Evolutionary conservation across 92 coral and sea anemone genomes (phyloP).

Genomic region (Phenganax subtilis): DNA sequence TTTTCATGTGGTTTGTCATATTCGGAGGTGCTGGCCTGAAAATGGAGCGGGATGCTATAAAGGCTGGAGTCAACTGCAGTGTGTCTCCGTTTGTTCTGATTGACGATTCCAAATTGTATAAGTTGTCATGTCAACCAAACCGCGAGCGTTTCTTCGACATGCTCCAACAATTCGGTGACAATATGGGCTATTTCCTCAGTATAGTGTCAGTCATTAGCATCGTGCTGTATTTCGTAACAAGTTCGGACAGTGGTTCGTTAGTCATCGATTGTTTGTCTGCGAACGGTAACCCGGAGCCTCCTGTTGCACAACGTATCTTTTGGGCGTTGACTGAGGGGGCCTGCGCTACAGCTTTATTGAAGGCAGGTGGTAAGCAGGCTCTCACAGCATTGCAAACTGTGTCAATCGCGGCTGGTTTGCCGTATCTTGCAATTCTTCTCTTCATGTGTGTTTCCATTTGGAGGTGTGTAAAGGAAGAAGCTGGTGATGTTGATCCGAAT

Average conservation of each 20-base stretch:
- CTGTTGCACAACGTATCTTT: conserved; percentile 47
- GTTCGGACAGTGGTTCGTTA: conserved; percentile 58
- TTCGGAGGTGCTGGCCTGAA: conserved; percentile 80
- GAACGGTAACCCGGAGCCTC: conserved; percentile 54
- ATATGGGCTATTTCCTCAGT: conserved; percentile 38
- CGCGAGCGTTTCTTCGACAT: conserved; percentile 73
- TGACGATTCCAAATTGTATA: conserved; percentile 49
- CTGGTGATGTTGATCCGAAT: conserved; percentile 60
- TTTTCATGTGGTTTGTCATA: conserved; percentile 72
- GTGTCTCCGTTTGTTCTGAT: conserved; percentile 46
- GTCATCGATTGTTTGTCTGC: conserved; percentile 57
- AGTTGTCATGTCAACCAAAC: conserved; percentile 66
- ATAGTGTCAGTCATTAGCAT: conserved; percentile 45
- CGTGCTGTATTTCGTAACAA: conserved; percentile 54
- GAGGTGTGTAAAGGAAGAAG: conserved; percentile 66
- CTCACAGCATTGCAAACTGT: conserved; percentile 67
- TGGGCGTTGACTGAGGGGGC: conserved; percentile 66
- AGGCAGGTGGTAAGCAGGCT: conserved; percentile 60
- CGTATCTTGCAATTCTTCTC: conserved; percentile 58
- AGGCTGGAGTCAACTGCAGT: conserved; percentile 54
- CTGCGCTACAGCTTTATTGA: conserved; percentile 74
- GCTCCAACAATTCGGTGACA: conserved; percentile 66
- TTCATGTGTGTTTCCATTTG: conserved; percentile 70
- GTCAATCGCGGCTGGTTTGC: conserved; percentile 64
- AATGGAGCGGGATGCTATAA: conserved; percentile 76